Base-by-base conservation (phyloP, 2,113 vertebrate genomes). In the Ctenomys sociabilis region DNA sequence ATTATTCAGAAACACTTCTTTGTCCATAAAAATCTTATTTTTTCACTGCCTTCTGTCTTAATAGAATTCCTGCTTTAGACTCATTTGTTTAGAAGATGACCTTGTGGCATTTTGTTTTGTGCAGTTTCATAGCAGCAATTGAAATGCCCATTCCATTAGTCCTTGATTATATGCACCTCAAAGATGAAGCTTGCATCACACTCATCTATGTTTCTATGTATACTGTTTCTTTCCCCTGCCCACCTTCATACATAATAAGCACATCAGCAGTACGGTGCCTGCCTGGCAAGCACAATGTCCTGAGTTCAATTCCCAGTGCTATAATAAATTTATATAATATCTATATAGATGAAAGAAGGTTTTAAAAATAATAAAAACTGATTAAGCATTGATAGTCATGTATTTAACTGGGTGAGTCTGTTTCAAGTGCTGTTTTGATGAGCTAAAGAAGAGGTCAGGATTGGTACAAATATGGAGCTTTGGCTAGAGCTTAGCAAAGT, bases 351-450 rank as follows among this genome's bases (percentile, higher is more conserved):
- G 61, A 63, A 63, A 63, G 22, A 26, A 26, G 7, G 26, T 63
- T 63, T 26, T 63, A 26, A 26, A 63, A 63, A 61, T 92, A 81
- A 93, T 92, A 81, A 93, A 82, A 88, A 73, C 14, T 88, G 30
- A 84, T 70, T 83, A 80, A 94, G 78, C 85, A 61, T 72, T 66
- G 72, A 8, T 64, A 96, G 30, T 83, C 87, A 64, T 77, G 3
- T 57, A 57, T 61, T 75, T 88, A 95, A 54, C 45, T 32, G 88
- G 28, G 10, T 90, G 63, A 14, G 28, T 61, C 75, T 85, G 10
- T 90, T 94, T 77, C 28, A 86, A 86, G 19, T 70, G 13, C 52
- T 88, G 0, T 88, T 90, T 90, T 64, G 54, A 70, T 68, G 52
- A 93, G 7, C 57, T 86, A 93, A 96, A 93, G 26, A 13, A 95